phyloP scores from a whole-genome alignment of 2,888 invertebrate genomes.

The Smittia aterrima region DNA sequence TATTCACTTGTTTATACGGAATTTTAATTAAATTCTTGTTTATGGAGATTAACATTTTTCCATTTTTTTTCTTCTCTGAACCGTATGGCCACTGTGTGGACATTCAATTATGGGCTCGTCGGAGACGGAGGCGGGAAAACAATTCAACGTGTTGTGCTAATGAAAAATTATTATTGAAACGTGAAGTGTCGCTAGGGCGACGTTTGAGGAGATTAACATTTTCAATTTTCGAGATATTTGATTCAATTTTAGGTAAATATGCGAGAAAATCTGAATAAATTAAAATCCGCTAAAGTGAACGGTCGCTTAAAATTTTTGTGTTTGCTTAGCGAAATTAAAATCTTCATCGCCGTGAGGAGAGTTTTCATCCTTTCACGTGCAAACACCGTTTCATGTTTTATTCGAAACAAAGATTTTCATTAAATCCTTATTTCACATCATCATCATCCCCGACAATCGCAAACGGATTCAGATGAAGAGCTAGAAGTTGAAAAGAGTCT shows the following conservation, averaged over 20 bases:
- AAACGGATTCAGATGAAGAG: neutral
- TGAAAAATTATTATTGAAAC: slow-evolving; percentile 31
- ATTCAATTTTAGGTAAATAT: neutral
- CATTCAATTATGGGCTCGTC: neutral
- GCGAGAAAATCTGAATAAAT: neutral
- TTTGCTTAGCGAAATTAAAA: neutral
- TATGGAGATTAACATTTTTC: slow-evolving; percentile 34
- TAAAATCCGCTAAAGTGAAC: neutral
- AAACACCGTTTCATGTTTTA: neutral
- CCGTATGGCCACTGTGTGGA: neutral
- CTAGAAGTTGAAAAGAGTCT: neutral
- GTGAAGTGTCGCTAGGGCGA: neutral
- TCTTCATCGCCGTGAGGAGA: neutral
- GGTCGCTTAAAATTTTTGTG: neutral
- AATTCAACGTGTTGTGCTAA: neutral
- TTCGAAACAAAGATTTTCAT: neutral
- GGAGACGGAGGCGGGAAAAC: neutral
- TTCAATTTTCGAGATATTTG: slow-evolving; percentile 18
- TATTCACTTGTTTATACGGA: slow-evolving; percentile 4
- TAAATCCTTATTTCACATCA: neutral
- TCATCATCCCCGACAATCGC: neutral
- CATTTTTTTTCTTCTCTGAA: neutral
- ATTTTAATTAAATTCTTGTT: slow-evolving; percentile 37
- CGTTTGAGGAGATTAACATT: slow-evolving; percentile 5
- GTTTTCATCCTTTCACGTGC: too few relatives aligned